Conservation (phyloP, 1,140 invertebrate species). For the Macrocentrus cingulum region DNA sequence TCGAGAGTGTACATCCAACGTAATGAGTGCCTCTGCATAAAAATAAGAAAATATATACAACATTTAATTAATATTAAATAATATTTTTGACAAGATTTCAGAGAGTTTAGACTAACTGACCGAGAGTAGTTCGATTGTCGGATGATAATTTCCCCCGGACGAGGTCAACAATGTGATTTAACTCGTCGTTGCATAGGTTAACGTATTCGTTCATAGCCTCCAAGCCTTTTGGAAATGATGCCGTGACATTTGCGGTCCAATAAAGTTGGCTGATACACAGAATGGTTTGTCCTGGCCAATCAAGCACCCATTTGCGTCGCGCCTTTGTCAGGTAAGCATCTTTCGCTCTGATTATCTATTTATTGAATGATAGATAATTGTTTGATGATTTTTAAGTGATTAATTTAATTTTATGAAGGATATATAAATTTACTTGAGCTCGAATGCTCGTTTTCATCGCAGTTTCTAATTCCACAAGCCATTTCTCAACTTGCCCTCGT, state of each 20-base stretch:
- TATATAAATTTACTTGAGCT: conserved; percentile 59
- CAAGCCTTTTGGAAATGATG: conserved; percentile 65
- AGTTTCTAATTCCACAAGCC: conserved; percentile 88
- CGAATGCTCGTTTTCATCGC: conserved; percentile 89
- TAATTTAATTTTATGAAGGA: conserved; percentile 23
- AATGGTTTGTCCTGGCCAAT: conserved; percentile 87
- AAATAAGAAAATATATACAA: background rate
- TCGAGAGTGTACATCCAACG: conserved; percentile 89
- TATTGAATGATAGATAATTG: background rate
- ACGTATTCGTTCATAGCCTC: conserved; percentile 62
- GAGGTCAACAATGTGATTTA: conserved; percentile 84
- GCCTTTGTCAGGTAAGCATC: conserved; percentile 67
- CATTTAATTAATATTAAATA: background rate
- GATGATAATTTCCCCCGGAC: conserved; percentile 83
- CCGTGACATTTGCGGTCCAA: conserved; percentile 87
- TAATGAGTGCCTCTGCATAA: conserved; percentile 76
- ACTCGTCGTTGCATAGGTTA: conserved; percentile 64
- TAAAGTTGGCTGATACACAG: conserved; percentile 84
- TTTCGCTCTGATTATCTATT: conserved; percentile 60
- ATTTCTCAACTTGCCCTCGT: conserved; percentile 96
- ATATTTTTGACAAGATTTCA: background rate
- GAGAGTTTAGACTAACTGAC: conserved; percentile 53
- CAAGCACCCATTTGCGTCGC: conserved; percentile 79
- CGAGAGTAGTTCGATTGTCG: conserved; percentile 89
- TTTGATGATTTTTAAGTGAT: background rate